phyloP scores from a whole-genome alignment of 2,888 invertebrate species.

The Agrochola macilenta region DNA sequence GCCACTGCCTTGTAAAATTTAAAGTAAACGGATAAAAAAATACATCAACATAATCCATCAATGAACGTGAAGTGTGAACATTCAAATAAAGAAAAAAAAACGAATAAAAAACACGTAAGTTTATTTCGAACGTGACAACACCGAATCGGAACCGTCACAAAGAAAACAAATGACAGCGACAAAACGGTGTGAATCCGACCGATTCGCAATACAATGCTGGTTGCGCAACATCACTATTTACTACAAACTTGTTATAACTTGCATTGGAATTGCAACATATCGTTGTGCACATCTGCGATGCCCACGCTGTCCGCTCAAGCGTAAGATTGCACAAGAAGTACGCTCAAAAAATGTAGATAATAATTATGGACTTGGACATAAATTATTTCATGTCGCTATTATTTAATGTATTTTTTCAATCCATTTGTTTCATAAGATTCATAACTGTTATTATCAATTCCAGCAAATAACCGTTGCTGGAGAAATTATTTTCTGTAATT shows the following conservation, averaged over 20 bases:
- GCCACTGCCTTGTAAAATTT: background rate
- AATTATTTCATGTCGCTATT: slow-evolving; percentile 58
- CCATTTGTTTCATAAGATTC: slow-evolving; percentile 39
- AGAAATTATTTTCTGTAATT: background rate
- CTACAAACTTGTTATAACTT: slow-evolving; percentile 68
- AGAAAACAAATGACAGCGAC: slow-evolving; percentile 47
- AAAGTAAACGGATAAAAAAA: background rate
- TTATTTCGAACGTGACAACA: slow-evolving; percentile 68
- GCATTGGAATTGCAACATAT: slow-evolving; percentile 74
- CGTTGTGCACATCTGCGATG: slow-evolving; percentile 70
- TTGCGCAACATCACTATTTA: slow-evolving; percentile 70
- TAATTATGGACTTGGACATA: slow-evolving; percentile 28
- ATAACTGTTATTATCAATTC: slow-evolving; percentile 24
- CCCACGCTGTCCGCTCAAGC: slow-evolving; percentile 68
- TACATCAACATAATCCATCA: slow-evolving; percentile 30
- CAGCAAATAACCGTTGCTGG: background rate
- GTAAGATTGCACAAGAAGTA: slow-evolving; percentile 63
- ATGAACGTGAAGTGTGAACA: slow-evolving; percentile 40
- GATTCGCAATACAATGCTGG: slow-evolving; percentile 69
- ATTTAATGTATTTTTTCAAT: slow-evolving; percentile 48
- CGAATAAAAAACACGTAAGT: slow-evolving; percentile 22
- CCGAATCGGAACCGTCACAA: slow-evolving; percentile 51
- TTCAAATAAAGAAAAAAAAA: background rate
- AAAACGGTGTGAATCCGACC: slow-evolving; percentile 54
- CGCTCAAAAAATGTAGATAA: slow-evolving; percentile 50